These are phyloP conservation scores for Cochlearius cochlearius DNA, from an alignment of 2,113 vertebrate genomes.

Conservation along the genomic window DNA sequence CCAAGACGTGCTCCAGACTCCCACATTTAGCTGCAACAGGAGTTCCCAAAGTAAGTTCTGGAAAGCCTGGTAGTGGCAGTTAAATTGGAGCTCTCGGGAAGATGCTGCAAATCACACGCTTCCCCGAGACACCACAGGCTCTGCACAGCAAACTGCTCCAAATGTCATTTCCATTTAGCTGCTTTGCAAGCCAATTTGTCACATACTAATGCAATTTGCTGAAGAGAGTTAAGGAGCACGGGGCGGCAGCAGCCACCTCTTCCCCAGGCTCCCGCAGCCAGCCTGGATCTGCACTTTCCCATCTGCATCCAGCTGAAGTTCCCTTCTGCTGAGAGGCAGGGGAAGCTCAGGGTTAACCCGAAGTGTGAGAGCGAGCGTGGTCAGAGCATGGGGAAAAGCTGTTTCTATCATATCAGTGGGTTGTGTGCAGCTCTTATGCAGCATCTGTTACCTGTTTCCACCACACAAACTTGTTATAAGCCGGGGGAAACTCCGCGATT, in stretches of 20 bases:
- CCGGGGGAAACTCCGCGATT: neutral
- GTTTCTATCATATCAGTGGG: neutral
- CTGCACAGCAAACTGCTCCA: neutral
- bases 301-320: neutral
- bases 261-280: neutral
- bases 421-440: neutral
- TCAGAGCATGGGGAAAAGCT: neutral
- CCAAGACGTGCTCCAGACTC: neutral
- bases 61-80: neutral
- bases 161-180: constrained; percentile 51
- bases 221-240: constrained; percentile 35
- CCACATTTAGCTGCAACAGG: neutral
- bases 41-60: constrained; percentile 38
- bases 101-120: neutral
- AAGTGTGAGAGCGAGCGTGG: neutral
- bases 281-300: neutral
- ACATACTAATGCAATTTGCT: constrained; percentile 50
- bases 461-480: neutral
- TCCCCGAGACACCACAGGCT: neutral
- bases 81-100: neutral
- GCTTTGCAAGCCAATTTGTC: constrained; percentile 55
- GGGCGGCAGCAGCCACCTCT: neutral
- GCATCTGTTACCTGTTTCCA: constrained; percentile 24
- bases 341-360: neutral
- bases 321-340: neutral